A percentile compares a stretch with the other conserved stretches of the same genome.
Conservation (phyloP, 2,888 invertebrate genomes). For the Trichogramma evanescens region DNA sequence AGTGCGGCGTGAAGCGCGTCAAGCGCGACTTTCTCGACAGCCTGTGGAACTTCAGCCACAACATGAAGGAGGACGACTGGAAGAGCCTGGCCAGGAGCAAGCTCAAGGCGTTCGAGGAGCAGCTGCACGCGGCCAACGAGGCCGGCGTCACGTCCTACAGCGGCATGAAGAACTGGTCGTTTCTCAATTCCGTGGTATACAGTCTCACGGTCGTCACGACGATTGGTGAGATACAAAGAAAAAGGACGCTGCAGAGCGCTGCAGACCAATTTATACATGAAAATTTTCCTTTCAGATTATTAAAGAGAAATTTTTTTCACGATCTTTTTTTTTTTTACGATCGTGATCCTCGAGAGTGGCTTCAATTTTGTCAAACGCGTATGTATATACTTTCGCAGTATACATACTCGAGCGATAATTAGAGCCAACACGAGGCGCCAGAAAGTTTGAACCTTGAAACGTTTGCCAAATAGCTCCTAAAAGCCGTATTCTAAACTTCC, state of each 20-base stretch:
- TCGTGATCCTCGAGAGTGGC: too few relatives aligned
- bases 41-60: slow-evolving; percentile 75
- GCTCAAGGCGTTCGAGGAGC: slow-evolving; percentile 77
- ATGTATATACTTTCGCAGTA: too few relatives aligned
- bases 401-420: too few relatives aligned
- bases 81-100: slow-evolving; percentile 75
- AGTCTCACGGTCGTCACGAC: slow-evolving; percentile 81
- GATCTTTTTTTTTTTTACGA: too few relatives aligned
- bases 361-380: too few relatives aligned
- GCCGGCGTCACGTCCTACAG: slow-evolving; percentile 78
- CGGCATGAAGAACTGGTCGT: slow-evolving; percentile 80
- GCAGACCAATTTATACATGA: too few relatives aligned
- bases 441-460: slow-evolving; percentile 8
- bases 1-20: slow-evolving; percentile 79
- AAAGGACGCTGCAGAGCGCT: too few relatives aligned
- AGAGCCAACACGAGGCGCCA: too few relatives aligned
- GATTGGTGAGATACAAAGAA: slow-evolving; percentile 63
- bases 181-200: slow-evolving; percentile 79
- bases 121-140: slow-evolving; percentile 75
- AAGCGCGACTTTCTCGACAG: slow-evolving; percentile 79
- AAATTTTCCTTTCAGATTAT: too few relatives aligned
- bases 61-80: slow-evolving; percentile 82
- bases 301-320: too few relatives aligned
- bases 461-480: slow-evolving; percentile 6
- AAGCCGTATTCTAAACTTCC: too few relatives aligned